These are phyloP conservation scores for Diloba caeruleocephala DNA, from an alignment of 2,888 invertebrate genomes.

Conservation along the genomic window DNA sequence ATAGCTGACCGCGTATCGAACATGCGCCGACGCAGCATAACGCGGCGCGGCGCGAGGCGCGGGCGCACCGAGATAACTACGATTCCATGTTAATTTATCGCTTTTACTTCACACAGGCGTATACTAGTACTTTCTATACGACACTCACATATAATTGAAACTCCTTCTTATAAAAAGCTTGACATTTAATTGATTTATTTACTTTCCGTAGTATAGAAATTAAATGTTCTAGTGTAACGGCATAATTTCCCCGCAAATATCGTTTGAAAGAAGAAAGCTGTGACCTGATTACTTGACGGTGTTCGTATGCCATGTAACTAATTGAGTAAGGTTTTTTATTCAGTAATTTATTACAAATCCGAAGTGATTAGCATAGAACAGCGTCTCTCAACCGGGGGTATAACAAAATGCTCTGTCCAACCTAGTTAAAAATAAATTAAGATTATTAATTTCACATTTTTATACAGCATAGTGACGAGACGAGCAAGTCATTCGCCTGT, in stretches of 20 bases:
- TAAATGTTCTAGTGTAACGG: conserved; percentile 42
- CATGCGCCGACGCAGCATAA: conserved; percentile 49
- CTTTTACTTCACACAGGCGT: conserved; percentile 45
- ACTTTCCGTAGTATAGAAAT: conserved; percentile 38
- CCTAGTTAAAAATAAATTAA: no score
- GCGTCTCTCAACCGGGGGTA: no score
- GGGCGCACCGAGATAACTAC: conserved; percentile 47
- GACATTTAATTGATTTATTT: conserved; percentile 50
- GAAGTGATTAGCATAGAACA: no score
- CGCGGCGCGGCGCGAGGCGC: conserved; percentile 8
- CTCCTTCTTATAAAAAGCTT: conserved; percentile 30
- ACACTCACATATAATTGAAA: conserved; percentile 46
- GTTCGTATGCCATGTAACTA: conserved; percentile 31
- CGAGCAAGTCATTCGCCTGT: no score
- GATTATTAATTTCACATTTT: no score
- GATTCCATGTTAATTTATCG: conserved; percentile 60
- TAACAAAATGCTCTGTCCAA: no score
- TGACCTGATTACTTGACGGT: conserved; percentile 32
- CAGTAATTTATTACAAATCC: conserved; percentile 20
- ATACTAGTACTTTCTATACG: conserved; percentile 59
- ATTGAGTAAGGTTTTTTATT: conserved; percentile 38
- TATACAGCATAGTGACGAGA: no score
- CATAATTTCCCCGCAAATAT: conserved; percentile 36
- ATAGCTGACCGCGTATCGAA: conserved; percentile 51
- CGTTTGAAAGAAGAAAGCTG: conserved; percentile 40